Conservation (phyloP, 2,797 vertebrate genomes). For the Prunella strophiata region DNA sequence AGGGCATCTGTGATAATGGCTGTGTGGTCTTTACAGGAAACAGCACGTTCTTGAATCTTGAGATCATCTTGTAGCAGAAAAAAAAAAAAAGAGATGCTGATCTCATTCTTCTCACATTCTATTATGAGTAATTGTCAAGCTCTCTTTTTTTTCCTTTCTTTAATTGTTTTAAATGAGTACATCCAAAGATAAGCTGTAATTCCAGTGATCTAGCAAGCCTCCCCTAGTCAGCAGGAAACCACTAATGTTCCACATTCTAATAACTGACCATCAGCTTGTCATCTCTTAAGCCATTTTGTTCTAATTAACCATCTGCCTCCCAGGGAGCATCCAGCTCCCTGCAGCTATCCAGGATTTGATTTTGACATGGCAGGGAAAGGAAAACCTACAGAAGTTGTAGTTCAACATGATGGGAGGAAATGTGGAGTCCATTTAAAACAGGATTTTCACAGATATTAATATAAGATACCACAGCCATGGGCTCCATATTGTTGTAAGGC, state of each 20-base stretch:
- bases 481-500: background rate
- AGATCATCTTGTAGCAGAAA: slow-evolving; percentile 12
- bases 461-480: background rate
- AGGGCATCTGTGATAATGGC: background rate
- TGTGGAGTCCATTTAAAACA: background rate
- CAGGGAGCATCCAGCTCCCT: background rate
- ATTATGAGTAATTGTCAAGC: background rate
- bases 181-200: background rate
- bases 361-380: background rate
- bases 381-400: background rate
- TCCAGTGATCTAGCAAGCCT: background rate
- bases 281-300: background rate
- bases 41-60: background rate
- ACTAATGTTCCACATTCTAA: background rate
- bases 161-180: background rate
- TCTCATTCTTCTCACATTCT: slow-evolving; percentile 42
- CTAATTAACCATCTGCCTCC: background rate
- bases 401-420: background rate
- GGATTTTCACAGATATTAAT: slow-evolving; percentile 4
- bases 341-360: background rate
- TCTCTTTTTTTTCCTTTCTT: background rate
- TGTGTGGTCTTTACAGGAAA: slow-evolving; percentile 50
- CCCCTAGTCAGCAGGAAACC: background rate
- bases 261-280: background rate
- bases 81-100: slow-evolving; percentile 22